A percentile compares a stretch with the other conserved stretches of the same genome.
phyloP scores from a whole-genome alignment of 2,113 vertebrate genomes.

The Hippopotamus amphibius region DNA sequence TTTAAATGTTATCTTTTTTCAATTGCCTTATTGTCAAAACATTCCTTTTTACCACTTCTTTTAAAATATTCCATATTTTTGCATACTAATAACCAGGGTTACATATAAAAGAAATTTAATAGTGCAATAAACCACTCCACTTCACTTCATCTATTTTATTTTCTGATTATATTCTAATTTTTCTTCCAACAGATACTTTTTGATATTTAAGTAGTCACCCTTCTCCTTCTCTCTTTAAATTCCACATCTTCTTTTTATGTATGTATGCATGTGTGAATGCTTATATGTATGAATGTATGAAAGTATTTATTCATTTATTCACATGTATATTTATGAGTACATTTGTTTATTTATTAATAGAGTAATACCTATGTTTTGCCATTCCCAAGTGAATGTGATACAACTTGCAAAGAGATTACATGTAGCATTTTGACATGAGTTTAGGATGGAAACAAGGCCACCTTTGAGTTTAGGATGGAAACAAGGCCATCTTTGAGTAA shows the following conservation, averaged over 20 bases:
- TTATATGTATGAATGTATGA: neutral
- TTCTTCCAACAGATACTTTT: neutral
- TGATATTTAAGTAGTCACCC: neutral
- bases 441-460: neutral
- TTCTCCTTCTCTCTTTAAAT: neutral
- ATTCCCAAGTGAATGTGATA: neutral
- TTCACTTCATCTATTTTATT: neutral
- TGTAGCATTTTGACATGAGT: neutral
- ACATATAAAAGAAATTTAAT: neutral
- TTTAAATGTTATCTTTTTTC: neutral
- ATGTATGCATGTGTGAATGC: neutral
- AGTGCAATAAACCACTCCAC: neutral
- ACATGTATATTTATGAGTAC: slow-evolving; percentile 57
- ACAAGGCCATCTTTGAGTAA: neutral
- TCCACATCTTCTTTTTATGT: neutral
- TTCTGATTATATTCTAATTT: neutral
- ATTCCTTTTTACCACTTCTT: neutral
- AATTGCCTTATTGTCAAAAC: neutral
- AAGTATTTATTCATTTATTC: slow-evolving; percentile 31
- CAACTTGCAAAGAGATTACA: neutral
- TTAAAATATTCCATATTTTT: neutral
- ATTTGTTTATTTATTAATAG: neutral
- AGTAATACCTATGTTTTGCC: neutral
- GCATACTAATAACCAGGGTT: neutral
- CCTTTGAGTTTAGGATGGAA: neutral